These are phyloP conservation scores for Cyaniris semiargus DNA, from an alignment of 2,888 invertebrate species.

Conservation along the genomic window DNA sequence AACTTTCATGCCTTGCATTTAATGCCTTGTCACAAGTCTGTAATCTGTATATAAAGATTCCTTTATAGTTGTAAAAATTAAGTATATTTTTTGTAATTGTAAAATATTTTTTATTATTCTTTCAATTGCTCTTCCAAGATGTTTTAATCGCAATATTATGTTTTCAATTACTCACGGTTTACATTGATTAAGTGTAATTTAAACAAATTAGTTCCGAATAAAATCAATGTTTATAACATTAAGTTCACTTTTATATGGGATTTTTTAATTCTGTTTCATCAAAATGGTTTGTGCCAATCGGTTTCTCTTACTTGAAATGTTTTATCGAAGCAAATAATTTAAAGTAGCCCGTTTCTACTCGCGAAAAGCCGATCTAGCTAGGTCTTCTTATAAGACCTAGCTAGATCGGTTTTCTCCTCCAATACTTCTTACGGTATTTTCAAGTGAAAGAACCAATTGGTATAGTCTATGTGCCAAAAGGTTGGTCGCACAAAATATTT, in stretches of 20 bases:
- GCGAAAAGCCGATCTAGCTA: too few species aligned
- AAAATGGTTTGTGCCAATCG: background rate
- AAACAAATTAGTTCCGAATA: slow-evolving; percentile 3
- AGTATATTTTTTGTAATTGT: background rate
- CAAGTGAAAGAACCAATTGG: background rate
- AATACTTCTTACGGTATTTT: too few species aligned
- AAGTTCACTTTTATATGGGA: background rate
- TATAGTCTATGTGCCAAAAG: background rate
- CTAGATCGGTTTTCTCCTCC: too few species aligned
- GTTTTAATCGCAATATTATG: background rate
- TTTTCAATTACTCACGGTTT: background rate
- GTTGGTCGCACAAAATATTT: background rate
- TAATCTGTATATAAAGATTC: slow-evolving; percentile 15
- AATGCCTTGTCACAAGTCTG: slow-evolving; percentile 17
- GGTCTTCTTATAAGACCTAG: too few species aligned
- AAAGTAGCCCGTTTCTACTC: too few species aligned
- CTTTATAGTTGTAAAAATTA: background rate
- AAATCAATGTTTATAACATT: background rate
- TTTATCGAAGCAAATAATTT: too few species aligned
- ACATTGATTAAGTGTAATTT: background rate
- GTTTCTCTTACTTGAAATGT: background rate
- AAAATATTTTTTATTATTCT: background rate
- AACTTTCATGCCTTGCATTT: background rate
- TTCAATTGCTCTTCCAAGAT: background rate
- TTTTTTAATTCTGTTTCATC: background rate